phyloP scores from a whole-genome alignment of 2,888 invertebrate genomes.

The Watsonalla binaria region DNA sequence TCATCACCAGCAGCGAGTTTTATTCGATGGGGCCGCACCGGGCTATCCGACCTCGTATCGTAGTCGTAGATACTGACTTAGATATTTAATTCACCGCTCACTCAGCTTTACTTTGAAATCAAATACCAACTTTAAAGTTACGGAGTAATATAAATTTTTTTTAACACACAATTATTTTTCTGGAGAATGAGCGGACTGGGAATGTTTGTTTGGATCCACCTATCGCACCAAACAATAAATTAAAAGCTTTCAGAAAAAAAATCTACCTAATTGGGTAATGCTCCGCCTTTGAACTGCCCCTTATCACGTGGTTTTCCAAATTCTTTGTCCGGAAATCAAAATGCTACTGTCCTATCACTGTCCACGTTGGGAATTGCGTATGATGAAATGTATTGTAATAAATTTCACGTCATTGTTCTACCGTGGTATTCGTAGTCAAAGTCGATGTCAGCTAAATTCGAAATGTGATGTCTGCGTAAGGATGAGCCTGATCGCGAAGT shows the following conservation, averaged over 20 bases:
- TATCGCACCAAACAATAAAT: no score
- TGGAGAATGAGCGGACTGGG: no score
- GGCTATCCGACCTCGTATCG: slow-evolving; percentile 53
- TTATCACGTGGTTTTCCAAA: no score
- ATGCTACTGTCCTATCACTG: no score
- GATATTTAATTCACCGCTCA: slow-evolving; percentile 38
- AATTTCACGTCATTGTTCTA: slow-evolving; percentile 11
- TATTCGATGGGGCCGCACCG: slow-evolving; percentile 67
- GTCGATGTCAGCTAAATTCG: not conserved
- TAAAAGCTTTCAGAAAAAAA: no score
- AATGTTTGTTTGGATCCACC: no score
- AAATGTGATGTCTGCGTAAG: slow-evolving; percentile 7
- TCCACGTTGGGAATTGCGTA: no score
- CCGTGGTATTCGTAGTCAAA: slow-evolving; percentile 8
- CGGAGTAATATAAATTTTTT: no score
- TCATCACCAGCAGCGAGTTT: slow-evolving; percentile 65
- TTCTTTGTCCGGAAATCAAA: no score
- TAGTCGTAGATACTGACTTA: slow-evolving; percentile 35
- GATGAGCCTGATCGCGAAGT: slow-evolving; percentile 17
- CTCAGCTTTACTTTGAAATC: slow-evolving; percentile 29
- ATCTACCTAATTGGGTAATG: not conserved
- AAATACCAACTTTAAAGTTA: slow-evolving; percentile 10
- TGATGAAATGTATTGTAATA: not conserved
- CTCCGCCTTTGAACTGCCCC: not conserved
- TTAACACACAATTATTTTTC: no score